A percentile compares a stretch with the other conserved stretches of the same genome.
phyloP scores from a whole-genome alignment of 2,113 vertebrate genomes.

The Bos indicus region DNA sequence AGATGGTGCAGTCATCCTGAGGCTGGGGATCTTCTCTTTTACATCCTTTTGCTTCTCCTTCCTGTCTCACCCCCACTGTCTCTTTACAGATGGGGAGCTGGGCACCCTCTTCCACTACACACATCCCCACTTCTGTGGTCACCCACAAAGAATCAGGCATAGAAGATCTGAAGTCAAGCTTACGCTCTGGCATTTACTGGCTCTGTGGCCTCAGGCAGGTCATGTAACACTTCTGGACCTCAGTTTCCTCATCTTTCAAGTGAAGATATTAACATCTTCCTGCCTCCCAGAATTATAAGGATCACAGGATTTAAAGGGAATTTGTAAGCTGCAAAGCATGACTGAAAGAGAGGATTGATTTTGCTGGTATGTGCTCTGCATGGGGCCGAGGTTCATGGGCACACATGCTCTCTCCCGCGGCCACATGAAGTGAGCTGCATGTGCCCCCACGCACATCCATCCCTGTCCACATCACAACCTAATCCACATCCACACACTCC shows the following conservation, averaged over 20 bases:
- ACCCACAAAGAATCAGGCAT: background rate
- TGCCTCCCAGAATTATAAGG: background rate
- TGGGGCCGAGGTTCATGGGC: background rate
- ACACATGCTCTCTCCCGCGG: background rate
- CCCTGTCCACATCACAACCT: background rate
- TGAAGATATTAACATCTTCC: background rate
- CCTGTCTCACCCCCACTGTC: background rate
- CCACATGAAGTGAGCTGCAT: background rate
- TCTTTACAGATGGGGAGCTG: background rate
- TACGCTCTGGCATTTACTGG: background rate
- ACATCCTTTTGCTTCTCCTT: background rate
- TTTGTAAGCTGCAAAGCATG: slow-evolving; percentile 3
- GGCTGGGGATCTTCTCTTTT: background rate
- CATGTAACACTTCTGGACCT: background rate
- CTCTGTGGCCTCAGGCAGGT: background rate
- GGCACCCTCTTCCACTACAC: background rate
- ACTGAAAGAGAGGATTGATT: slow-evolving; percentile 10
- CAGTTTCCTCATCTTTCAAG: background rate
- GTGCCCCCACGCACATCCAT: background rate
- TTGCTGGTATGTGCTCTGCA: background rate
- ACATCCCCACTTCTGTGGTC: background rate
- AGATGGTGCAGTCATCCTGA: background rate
- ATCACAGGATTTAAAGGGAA: slow-evolving; percentile 3
- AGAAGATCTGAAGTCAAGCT: background rate
- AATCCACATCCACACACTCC: background rate